phyloP scores from a whole-genome alignment of 2,888 invertebrate species.

The Cephus spinipes region DNA sequence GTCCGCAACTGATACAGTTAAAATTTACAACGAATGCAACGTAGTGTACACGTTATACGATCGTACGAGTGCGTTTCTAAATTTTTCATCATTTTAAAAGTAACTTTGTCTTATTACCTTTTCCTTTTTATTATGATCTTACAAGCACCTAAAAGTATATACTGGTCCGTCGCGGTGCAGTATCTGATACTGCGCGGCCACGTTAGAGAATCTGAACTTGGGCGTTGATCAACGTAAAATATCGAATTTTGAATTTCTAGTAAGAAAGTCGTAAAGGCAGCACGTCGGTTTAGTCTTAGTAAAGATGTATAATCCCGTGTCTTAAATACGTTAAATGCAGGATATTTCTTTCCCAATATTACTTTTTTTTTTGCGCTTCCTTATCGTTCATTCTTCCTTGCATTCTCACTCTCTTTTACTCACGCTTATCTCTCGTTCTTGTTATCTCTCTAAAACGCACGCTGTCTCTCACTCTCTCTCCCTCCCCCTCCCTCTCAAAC shows the following conservation, averaged over 20 bases:
- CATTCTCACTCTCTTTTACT: background rate
- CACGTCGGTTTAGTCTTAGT: constrained; percentile 42
- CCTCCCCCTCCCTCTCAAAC: constrained; percentile 16
- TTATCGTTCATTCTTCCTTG: background rate
- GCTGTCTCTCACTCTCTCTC: background rate
- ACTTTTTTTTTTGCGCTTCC: background rate
- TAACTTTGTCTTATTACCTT: background rate
- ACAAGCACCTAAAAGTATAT: background rate
- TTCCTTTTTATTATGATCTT: background rate
- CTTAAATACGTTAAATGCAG: constrained; percentile 29
- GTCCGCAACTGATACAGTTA: background rate
- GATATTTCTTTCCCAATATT: constrained; percentile 12
- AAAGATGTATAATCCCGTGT: constrained; percentile 28
- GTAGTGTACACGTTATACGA: background rate
- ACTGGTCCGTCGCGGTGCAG: background rate
- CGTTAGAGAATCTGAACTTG: constrained; percentile 42
- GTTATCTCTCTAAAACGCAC: background rate
- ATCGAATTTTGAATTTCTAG: constrained; percentile 28
- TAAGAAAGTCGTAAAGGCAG: constrained; percentile 44
- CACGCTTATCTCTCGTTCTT: background rate
- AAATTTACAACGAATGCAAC: background rate
- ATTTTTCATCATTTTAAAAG: background rate
- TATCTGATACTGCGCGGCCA: background rate
- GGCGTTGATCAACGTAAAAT: constrained; percentile 36
- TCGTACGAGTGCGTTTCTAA: background rate